These are phyloP conservation scores for Hippopotamus amphibius DNA, from an alignment of 2,113 vertebrate genomes.

Conservation along the genomic window DNA sequence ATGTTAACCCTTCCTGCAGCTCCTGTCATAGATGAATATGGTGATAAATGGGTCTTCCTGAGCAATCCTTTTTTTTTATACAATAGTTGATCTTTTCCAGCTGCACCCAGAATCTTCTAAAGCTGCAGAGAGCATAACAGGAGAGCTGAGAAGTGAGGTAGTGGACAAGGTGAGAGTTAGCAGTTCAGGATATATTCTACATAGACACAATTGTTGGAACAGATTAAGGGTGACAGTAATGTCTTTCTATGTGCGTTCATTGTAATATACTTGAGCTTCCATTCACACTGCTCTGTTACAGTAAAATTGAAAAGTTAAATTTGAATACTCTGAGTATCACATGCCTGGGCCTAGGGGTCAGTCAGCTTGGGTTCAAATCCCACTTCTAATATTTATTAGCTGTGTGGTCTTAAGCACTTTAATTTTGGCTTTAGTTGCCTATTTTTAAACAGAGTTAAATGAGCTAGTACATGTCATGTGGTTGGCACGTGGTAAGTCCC, in stretches of 20 bases:
- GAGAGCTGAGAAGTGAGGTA: neutral
- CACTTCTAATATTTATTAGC: neutral
- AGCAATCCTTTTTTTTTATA: neutral
- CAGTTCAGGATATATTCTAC: neutral
- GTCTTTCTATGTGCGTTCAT: neutral
- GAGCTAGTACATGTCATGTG: neutral
- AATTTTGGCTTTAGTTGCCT: neutral
- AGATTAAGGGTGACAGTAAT: neutral
- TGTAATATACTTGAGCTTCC: neutral
- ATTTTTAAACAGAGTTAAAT: neutral
- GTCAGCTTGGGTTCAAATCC: neutral
- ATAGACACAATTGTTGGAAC: neutral
- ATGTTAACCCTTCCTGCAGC: neutral
- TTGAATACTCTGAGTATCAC: neutral
- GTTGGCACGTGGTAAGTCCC: neutral
- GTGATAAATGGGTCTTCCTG: neutral
- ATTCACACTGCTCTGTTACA: neutral
- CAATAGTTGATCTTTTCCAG: neutral
- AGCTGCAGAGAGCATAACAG: neutral
- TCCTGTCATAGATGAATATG: neutral
- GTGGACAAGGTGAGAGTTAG: neutral
- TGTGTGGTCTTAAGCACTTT: neutral
- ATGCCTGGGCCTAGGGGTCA: neutral
- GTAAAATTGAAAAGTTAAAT: neutral
- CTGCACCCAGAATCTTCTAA: neutral